Evolutionary conservation across 2,797 vertebrate species (phyloP).

Genomic region (Clarias platycephalus): DNA sequence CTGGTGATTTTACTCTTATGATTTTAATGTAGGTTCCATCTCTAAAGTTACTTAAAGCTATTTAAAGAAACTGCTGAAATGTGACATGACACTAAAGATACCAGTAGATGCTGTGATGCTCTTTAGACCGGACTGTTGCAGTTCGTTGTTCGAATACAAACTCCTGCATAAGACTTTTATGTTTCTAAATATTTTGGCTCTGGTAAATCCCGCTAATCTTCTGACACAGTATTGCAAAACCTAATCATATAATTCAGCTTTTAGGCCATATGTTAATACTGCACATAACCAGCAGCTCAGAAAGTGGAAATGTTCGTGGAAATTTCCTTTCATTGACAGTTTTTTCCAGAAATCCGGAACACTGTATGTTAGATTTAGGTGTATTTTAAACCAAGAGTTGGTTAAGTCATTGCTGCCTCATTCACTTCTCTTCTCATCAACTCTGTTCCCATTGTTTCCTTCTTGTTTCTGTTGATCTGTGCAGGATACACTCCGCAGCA

Average conservation of each 20-base stretch:
- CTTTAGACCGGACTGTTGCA: not conserved
- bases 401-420: not conserved
- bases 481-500: conserved; percentile 47
- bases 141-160: not conserved
- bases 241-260: not conserved
- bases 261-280: not conserved
- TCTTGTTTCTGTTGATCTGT: conserved; percentile 42
- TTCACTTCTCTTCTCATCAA: not conserved
- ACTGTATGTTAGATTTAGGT: not conserved
- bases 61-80: not conserved
- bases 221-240: not conserved
- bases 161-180: not conserved
- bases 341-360: not conserved
- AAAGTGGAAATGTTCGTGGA: not conserved
- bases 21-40: not conserved
- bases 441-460: conserved; percentile 40
- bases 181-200: not conserved
- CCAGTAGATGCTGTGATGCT: not conserved
- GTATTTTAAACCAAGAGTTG: not conserved
- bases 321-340: not conserved
- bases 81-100: not conserved
- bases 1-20: not conserved
- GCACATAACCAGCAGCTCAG: not conserved
- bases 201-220: not conserved
- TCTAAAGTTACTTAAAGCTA: not conserved